Evolutionary conservation across 2,113 vertebrate species (phyloP).

Genomic region (Scolopax mira): DNA sequence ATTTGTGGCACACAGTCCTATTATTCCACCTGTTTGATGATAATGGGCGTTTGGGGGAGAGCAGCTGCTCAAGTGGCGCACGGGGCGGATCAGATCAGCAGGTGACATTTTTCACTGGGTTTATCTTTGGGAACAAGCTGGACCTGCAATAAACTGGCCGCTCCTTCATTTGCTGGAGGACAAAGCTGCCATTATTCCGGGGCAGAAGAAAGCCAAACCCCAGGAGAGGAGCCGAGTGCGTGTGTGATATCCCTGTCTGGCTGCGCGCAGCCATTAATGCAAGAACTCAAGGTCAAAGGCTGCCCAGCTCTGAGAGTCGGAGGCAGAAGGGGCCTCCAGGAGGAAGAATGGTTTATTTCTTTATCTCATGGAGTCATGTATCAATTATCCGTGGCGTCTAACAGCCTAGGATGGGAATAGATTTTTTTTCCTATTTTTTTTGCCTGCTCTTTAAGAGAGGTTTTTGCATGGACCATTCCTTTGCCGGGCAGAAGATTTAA

Average conservation of each 20-base stretch:
- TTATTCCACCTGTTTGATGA: neutral
- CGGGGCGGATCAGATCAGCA: neutral
- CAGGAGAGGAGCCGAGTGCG: neutral
- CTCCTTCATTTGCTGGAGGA: neutral
- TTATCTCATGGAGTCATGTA: neutral
- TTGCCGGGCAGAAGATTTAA: neutral
- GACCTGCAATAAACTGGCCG: neutral
- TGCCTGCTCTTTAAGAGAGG: neutral
- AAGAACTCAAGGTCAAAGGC: neutral
- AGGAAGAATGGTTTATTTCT: neutral
- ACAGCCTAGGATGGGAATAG: neutral
- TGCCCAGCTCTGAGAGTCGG: neutral
- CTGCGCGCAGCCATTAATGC: neutral
- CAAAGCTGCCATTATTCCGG: constrained; percentile 22
- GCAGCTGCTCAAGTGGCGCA: constrained; percentile 3
- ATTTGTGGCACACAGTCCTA: neutral
- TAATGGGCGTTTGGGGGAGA: neutral
- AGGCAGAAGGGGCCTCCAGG: constrained; percentile 6
- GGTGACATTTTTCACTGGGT: constrained; percentile 31
- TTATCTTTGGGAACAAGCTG: constrained; percentile 25
- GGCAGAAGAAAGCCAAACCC: neutral
- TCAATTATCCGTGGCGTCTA: neutral
- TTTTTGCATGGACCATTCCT: neutral
- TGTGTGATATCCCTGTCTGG: neutral
- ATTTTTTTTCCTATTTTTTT: neutral